Percentiles rank a stretch among this genome's conserved stretches.
These are phyloP conservation scores for Conistra vaccinii DNA, from an alignment of 2,888 invertebrate genomes.

Conservation along the genomic window DNA sequence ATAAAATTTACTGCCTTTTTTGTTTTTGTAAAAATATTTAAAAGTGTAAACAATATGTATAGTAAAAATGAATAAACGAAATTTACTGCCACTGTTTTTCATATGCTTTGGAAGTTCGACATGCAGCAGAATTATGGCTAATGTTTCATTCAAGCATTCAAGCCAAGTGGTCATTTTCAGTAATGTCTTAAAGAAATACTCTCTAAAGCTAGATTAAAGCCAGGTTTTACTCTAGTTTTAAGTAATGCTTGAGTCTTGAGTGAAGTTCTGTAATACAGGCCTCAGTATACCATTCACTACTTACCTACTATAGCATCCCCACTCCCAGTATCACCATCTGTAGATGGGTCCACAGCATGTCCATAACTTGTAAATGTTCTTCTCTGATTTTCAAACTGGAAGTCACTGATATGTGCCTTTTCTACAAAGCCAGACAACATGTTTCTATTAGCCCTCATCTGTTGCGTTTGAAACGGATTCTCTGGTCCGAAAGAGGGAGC, in stretches of 20 bases:
- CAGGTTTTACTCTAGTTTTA: not conserved
- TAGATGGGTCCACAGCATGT: conserved; percentile 98
- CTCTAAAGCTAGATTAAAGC: not conserved
- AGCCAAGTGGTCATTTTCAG: not conserved
- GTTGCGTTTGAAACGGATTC: conserved; percentile 98
- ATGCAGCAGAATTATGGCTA: not conserved
- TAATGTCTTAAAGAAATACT: not conserved
- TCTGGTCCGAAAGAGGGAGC: conserved; percentile 97
- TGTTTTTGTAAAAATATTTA: too few species aligned
- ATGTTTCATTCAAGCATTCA: not conserved
- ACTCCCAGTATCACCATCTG: conserved; percentile 90
- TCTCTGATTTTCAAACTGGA: conserved; percentile 99
- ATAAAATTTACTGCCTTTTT: too few species aligned
- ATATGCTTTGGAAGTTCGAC: not conserved
- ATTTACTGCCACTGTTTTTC: not conserved
- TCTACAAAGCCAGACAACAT: conserved; percentile 98
- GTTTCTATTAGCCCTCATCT: conserved; percentile 96
- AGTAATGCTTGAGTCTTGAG: not conserved
- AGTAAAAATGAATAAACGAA: too few species aligned
- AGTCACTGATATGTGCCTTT: conserved; percentile 98
- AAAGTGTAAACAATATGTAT: too few species aligned
- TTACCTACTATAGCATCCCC: conserved; percentile 89
- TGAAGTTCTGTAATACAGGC: not conserved
- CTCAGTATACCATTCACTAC: conserved; percentile 45
- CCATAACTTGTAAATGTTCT: conserved; percentile 98